Percentiles rank a stretch among this genome's conserved stretches.
Evolutionary conservation across 2,113 vertebrate genomes (phyloP).

Genomic region (Chaetops frenatus): DNA sequence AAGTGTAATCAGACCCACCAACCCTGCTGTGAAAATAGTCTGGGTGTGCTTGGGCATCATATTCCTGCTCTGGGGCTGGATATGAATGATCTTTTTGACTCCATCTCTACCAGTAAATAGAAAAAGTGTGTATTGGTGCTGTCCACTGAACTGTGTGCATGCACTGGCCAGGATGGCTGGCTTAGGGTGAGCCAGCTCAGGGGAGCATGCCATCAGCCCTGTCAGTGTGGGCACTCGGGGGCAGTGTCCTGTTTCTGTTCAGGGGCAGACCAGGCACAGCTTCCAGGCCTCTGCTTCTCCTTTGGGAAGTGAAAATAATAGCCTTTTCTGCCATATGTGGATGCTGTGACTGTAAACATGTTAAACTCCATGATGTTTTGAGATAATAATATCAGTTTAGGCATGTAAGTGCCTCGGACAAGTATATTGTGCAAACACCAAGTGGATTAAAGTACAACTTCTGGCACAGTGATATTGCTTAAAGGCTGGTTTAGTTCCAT

Average conservation of each 20-base stretch:
- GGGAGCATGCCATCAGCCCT: fast-evolving
- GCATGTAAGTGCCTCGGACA: neutral
- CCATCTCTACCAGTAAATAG: neutral
- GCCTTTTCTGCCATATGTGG: neutral
- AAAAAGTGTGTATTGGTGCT: neutral
- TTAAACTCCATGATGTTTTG: neutral
- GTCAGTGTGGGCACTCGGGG: fast-evolving
- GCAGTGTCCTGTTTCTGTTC: neutral
- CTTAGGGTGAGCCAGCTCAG: neutral
- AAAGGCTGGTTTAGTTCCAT: neutral
- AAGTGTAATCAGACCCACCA: neutral
- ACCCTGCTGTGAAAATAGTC: neutral
- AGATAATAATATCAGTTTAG: neutral
- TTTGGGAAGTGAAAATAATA: neutral
- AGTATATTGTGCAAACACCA: neutral
- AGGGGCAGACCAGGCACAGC: neutral
- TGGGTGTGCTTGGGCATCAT: neutral
- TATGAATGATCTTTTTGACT: neutral
- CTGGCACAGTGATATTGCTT: neutral
- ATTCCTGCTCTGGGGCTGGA: neutral
- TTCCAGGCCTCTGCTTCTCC: neutral
- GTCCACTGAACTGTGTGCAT: neutral
- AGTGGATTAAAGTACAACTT: neutral
- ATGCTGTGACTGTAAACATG: neutral
- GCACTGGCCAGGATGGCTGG: neutral